Base-by-base conservation (phyloP, 2,888 invertebrate genomes). In the Balanococcus diminutus region DNA sequence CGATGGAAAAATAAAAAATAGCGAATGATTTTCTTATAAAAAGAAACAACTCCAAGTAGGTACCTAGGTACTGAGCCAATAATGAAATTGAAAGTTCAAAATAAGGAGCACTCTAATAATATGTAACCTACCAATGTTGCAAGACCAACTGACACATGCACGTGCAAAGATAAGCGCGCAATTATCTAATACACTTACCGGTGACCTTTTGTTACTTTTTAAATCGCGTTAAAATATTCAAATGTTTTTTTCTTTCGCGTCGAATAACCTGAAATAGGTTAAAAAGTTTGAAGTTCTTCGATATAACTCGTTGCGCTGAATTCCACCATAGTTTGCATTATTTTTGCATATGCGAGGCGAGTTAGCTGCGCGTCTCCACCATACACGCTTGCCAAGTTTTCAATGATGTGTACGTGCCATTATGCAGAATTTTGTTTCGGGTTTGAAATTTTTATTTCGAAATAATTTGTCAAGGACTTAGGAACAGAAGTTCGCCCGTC, bases 361-460 rank as follows among this genome's bases (percentile, higher is more conserved):
- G n/a, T n/a, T n/a, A n/a, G n/a, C n/a, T n/a, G n/a, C 67, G 28
- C 3, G 28, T 67, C 11, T 67, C 31, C 22, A 9, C 22, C 56
- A 56, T 56, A 56, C 28, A 67, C 31, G 25, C 28, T 67, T 67
- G 67, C 67, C 67, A 67, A 67, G 67, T 67, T 67, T 67, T 28
- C 67, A 67, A 67, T 28, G 67, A 67, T 67, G 28, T 67, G 28
- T 67, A 67, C 67, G 67, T 67, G 67, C 67, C 67, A 67, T 67
- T 67, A 67, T 28, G 28, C 22, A 67, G 28, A 67, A 67, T 67
- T 67, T 67, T 16, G 28, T 79, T 36, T 79, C 75, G 28, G 36
- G n/a, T 36, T 79, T 79, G 75, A 79, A 79, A 79, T 79, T 79
- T 79, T 79, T 79, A 79, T 79, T 79, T 79, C 75, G 32, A 79